A percentile compares a stretch with the other conserved stretches of the same genome.
These are phyloP conservation scores for Yponomeuta evonymella DNA, from an alignment of 2,888 invertebrate genomes.

Conservation along the genomic window DNA sequence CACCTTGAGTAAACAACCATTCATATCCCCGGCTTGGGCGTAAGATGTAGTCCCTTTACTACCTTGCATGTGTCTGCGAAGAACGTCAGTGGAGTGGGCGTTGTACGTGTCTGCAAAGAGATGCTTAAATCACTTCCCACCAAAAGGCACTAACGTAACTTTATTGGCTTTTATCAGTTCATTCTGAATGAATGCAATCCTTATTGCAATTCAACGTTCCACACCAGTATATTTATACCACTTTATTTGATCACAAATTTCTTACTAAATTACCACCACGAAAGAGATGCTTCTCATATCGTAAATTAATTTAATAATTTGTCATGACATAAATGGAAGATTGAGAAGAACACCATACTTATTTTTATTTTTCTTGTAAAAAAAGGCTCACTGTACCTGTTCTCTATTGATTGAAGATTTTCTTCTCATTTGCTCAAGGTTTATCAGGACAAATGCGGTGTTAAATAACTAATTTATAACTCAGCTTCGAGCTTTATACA, in stretches of 20 bases:
- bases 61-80: not conserved
- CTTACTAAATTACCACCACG: not conserved
- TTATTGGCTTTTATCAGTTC: conserved; percentile 47
- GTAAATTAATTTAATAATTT: no score
- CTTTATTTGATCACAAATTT: not conserved
- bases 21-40: conserved; percentile 40
- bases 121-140: no score
- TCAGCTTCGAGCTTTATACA: not conserved
- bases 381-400: no score
- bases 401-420: not conserved
- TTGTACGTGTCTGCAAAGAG: not conserved
- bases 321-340: no score
- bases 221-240: not conserved
- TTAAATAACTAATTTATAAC: not conserved
- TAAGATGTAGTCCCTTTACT: conserved; percentile 39
- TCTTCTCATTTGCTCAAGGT: not conserved
- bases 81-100: not conserved
- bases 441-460: not conserved
- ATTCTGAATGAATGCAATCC: conserved; percentile 48
- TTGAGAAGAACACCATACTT: no score
- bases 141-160: conserved; percentile 18
- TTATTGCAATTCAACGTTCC: conserved; percentile 21
- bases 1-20: conserved; percentile 48
- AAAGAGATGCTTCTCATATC: not conserved
- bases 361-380: no score